Conservation (phyloP, 2,888 invertebrate genomes). For the Drosophila mulleri region DNA sequence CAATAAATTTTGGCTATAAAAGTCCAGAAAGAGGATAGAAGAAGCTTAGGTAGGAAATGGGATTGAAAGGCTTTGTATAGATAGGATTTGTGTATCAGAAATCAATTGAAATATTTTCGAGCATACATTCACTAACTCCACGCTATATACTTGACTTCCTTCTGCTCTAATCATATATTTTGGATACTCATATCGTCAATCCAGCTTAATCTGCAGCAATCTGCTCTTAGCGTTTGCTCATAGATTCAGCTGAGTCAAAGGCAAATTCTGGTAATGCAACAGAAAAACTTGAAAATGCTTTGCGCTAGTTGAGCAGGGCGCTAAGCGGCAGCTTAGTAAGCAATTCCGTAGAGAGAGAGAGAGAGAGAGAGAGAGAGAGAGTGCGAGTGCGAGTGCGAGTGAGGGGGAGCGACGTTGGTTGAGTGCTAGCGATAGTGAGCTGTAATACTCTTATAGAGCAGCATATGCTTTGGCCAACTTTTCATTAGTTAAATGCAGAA, state of each 20-base stretch:
- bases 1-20: background rate
- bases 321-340: conserved; percentile 19
- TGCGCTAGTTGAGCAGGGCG: background rate
- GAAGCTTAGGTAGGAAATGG: too few relatives aligned
- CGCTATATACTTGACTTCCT: background rate
- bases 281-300: conserved; percentile 8
- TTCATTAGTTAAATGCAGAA: conserved; percentile 58
- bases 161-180: background rate
- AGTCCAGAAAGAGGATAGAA: too few relatives aligned
- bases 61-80: background rate
- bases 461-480: conserved; percentile 24
- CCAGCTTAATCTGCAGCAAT: too few relatives aligned
- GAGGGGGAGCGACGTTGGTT: too few relatives aligned
- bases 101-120: background rate
- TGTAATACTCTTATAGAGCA: conserved; percentile 20
- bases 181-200: background rate
- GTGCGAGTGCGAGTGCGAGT: too few relatives aligned
- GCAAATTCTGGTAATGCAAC: background rate
- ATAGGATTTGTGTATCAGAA: background rate
- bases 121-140: too few relatives aligned
- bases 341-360: background rate
- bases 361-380: too few relatives aligned
- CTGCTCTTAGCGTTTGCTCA: background rate
- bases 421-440: background rate
- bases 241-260: background rate